Evolutionary conservation across 2,888 invertebrate genomes (phyloP).

Genomic region (Ophonus ardosiacus): DNA sequence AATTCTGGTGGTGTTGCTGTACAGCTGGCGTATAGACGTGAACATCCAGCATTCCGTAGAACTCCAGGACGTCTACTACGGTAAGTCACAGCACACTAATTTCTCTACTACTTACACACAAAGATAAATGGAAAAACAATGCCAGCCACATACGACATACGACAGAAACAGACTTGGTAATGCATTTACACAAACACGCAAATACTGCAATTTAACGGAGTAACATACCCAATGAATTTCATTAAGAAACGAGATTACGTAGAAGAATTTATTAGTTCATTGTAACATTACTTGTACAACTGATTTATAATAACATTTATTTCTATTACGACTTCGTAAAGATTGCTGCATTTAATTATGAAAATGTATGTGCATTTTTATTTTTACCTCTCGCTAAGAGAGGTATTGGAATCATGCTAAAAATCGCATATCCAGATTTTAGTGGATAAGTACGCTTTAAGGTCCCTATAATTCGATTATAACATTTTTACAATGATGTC

Average conservation of each 20-base stretch:
- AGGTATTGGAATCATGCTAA: too few relatives aligned
- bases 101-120: neutral
- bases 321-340: neutral
- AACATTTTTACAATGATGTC: neutral
- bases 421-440: too few relatives aligned
- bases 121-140: neutral
- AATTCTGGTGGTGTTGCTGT: constrained; percentile 84
- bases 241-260: too few relatives aligned
- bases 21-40: constrained; percentile 86
- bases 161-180: neutral
- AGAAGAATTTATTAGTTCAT: too few relatives aligned
- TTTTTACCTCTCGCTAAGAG: too few relatives aligned
- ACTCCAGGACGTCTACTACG: constrained; percentile 87
- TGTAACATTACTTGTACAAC: too few relatives aligned
- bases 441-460: too few relatives aligned
- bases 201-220: neutral
- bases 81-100: constrained; percentile 75
- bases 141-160: too few relatives aligned
- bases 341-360: neutral
- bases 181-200: neutral
- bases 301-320: neutral
- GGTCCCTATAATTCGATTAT: too few relatives aligned
- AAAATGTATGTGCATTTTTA: neutral
- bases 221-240: neutral
- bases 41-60: constrained; percentile 84